Base-by-base conservation (phyloP, 2,797 vertebrate genomes). In the Enoplosus armatus region DNA sequence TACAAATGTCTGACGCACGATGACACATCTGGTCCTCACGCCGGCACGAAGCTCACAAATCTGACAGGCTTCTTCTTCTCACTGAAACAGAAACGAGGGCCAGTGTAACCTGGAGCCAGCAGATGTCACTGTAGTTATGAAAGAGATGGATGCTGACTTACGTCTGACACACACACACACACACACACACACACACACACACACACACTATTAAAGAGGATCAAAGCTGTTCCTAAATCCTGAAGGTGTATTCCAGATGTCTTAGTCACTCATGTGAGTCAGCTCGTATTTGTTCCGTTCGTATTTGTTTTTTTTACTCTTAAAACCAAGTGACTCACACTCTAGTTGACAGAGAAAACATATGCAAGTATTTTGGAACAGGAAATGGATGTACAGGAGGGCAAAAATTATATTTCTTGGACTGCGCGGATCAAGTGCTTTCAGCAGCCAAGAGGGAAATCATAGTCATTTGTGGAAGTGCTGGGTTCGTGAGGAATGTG, bases 251-350 rank as follows among this genome's bases (percentile, higher is more conserved):
- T 94, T 94, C 90, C 89, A 86, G 67, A 76, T 55, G 72, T 66
- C 39, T 95, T 93, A 94, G 93, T 95, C 94, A 96, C 79, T 55
- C 22, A 5, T 45, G 86, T 95, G 94, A 96, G 79, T 95, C 92
- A 94, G 83, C 80, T 72, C 54, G 50, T 87, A 77, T 87, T 85
- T 80, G 77, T 87, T 90, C 84, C 69, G 41, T 67, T 76, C 27
- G 6, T 84, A 63, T 88, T 89, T 91, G 86, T 90, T 90, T 91
- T 90, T 90, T 91, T 90, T 72, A 78, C 85, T 91, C 80, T 85
- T 87, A 79, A 92, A 89, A 81, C 82, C 82, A 47, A 67, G 70
- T 94, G 94, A 94, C 39, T 94, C 94, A 92, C 68, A 24, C 64
- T 45, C 27, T 33, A 67, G 60, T 76, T 87, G 69, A 85, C 83